A percentile compares a stretch with the other conserved stretches of the same genome.
These are phyloP conservation scores for Seira ritae DNA, from an alignment of 2,888 invertebrate species.

Conservation along the genomic window DNA sequence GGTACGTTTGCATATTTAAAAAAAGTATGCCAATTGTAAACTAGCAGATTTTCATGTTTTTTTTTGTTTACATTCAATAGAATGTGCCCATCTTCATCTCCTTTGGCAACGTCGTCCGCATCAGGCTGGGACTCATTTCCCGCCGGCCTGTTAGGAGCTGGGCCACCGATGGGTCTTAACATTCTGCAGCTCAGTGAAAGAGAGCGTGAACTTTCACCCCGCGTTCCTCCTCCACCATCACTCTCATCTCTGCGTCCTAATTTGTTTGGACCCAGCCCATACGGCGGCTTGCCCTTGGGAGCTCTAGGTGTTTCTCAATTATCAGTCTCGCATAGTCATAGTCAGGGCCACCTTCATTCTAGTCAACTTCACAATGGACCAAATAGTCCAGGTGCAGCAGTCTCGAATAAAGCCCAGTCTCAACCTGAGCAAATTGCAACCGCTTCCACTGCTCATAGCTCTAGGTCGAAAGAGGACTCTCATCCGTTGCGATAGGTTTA, in stretches of 20 bases:
- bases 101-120: conserved; percentile 57
- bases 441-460: conserved; percentile 40
- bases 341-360: conserved; percentile 69
- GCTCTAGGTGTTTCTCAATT: conserved; percentile 57
- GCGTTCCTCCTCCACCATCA: conserved; percentile 48
- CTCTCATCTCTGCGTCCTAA: conserved; percentile 49
- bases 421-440: conserved; percentile 28
- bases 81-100: conserved; percentile 68
- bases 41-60: too few species aligned
- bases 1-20: conserved; percentile 47
- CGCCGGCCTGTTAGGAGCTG: conserved; percentile 60
- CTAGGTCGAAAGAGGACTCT: conserved; percentile 54
- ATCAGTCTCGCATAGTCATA: conserved; percentile 62
- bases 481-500: conserved; percentile 28
- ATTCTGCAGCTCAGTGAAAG: conserved; percentile 70
- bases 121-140: conserved; percentile 71
- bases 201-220: conserved; percentile 68
- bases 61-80: conserved; percentile 34
- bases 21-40: too few species aligned
- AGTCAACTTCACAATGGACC: conserved; percentile 72
- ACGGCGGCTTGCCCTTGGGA: conserved; percentile 59
- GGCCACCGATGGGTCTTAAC: conserved; percentile 68
- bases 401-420: conserved; percentile 44
- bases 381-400: conserved; percentile 64
- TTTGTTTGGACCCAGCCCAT: conserved; percentile 66